Percentiles rank a stretch among this genome's conserved stretches.
These are phyloP conservation scores for Leptura quadrifasciata DNA, from an alignment of 2,888 invertebrate genomes.

Conservation along the genomic window DNA sequence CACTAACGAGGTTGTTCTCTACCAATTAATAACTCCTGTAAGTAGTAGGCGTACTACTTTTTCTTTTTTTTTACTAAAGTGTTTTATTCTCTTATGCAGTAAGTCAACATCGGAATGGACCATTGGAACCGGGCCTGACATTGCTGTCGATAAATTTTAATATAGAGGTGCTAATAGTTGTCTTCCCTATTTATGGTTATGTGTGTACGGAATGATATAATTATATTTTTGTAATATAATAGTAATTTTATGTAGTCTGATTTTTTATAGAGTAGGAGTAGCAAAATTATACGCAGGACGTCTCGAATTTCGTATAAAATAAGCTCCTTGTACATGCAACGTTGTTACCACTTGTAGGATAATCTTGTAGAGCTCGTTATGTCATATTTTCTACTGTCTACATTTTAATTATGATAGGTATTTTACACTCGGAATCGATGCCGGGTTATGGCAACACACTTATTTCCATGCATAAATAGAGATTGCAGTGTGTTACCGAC, in stretches of 20 bases:
- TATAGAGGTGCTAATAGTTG: not conserved
- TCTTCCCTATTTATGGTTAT: not conserved
- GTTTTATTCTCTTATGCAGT: slow-evolving; percentile 22
- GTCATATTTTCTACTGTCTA: no score
- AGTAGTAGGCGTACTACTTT: not conserved
- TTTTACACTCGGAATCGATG: no score
- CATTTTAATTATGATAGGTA: no score
- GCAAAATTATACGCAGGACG: not conserved
- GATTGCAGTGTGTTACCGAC: no score
- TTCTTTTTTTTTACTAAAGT: not conserved
- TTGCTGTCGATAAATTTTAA: slow-evolving; percentile 27
- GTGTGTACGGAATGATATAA: not conserved
- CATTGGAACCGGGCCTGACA: not conserved
- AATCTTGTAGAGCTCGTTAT: no score
- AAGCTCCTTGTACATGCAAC: not conserved
- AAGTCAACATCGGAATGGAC: slow-evolving; percentile 30
- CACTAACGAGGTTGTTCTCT: slow-evolving; percentile 12
- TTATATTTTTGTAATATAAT: slow-evolving; percentile 3
- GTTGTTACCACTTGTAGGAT: no score
- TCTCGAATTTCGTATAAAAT: not conserved
- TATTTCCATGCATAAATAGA: no score
- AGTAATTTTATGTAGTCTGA: not conserved
- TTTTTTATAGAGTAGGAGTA: not conserved
- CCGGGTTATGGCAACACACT: no score
- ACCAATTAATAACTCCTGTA: slow-evolving; percentile 9